Evolutionary conservation across 2,113 vertebrate species (phyloP), one percentile per base, ranked within the genome.

Genomic region (Pachyramphus minor): DNA sequence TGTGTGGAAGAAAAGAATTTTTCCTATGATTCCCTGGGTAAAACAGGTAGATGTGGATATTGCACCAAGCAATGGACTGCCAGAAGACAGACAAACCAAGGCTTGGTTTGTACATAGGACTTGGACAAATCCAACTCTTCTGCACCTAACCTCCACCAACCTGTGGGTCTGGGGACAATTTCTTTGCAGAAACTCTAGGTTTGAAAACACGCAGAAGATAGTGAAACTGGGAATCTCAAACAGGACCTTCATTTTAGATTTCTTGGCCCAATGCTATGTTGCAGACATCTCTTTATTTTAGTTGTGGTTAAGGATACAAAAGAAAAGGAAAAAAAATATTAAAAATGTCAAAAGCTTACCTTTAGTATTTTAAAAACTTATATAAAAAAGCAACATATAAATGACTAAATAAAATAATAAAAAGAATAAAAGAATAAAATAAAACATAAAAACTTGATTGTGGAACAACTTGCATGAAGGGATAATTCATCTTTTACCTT

Each of bases 261-360:
- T 22, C 12, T 94, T 71, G 81, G 24, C 16, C 17, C 14, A 47
- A 1, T 75, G 14, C 3, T 53, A 1, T 30, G 30, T 4, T 52
- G 19, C 5, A 49, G 20, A 22, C 4, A 68, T 11, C 18, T 64
- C 24, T 19, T 18, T 52, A 39, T 39, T 93, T 69, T 49, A 63
- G 31, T 12, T 33, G 12, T 45, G 14, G 4, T 11, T 84, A 76
- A 1, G 4, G 2, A 9, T 9, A 9, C 0, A 1, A 50, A n/a
- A 56, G 9, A 5, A 3, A 9, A 6, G 1, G 5, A 28, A 10
- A n/a, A 12, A 24, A 22, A 20, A 7, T 12, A 39, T 28, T 6
- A 28, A 74, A 37, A 45, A 33, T 2, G 2, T 5, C 37, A 64
- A 55, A 52, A 11, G 0, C 3, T 71, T 71, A 14, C 11, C 0